These are phyloP conservation scores for Myxocyprinus asiaticus DNA, from an alignment of 2,113 vertebrate species.

Conservation along the genomic window DNA sequence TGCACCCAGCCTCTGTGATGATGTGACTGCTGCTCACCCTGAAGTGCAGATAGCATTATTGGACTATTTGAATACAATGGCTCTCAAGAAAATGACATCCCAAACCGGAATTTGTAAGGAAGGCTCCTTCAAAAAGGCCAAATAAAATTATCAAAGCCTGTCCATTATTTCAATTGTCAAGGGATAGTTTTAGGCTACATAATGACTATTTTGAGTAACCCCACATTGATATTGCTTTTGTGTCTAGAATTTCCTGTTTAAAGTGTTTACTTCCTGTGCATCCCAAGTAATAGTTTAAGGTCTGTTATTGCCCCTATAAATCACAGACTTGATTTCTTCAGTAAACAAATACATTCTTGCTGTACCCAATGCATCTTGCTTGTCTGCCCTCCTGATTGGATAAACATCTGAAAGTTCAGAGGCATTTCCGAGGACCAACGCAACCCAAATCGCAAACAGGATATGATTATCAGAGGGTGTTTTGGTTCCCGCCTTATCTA, in stretches of 20 bases:
- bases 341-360: constrained; percentile 33
- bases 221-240: constrained; percentile 42
- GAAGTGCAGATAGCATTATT: too few relatives aligned
- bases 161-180: too few relatives aligned
- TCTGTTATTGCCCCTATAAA: constrained; percentile 30
- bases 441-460: constrained; percentile 70
- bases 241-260: constrained; percentile 70
- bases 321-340: not conserved
- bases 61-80: too few relatives aligned
- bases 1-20: too few relatives aligned
- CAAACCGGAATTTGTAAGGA: too few relatives aligned
- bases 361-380: not conserved
- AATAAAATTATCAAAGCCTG: too few relatives aligned
- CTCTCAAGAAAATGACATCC: too few relatives aligned
- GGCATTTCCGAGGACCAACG: constrained; percentile 59
- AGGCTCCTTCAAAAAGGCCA: too few relatives aligned
- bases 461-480: constrained; percentile 70
- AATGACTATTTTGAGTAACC: constrained; percentile 18
- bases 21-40: too few relatives aligned
- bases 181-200: too few relatives aligned
- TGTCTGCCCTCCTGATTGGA: constrained; percentile 25
- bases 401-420: constrained; percentile 65
- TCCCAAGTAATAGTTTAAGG: constrained; percentile 40
- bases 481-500: constrained; percentile 68
- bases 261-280: constrained; percentile 63